Conservation (phyloP, 2,797 vertebrate genomes). For the Lepidocolaptes lacrymiger region DNA sequence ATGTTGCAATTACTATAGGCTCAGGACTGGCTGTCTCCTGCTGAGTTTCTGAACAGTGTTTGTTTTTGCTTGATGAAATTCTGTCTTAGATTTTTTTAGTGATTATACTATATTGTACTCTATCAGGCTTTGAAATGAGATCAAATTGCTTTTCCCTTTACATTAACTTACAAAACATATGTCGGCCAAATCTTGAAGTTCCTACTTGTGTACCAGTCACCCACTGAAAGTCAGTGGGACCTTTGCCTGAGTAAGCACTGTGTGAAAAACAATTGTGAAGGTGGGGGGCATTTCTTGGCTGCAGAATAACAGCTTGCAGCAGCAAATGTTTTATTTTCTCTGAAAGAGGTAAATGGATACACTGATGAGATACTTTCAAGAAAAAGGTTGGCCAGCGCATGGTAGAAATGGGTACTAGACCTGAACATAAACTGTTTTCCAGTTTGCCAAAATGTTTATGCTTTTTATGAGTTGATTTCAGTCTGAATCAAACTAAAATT, state of each 20-base stretch:
- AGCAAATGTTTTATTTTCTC: slow-evolving; percentile 1
- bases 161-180: slow-evolving; percentile 37
- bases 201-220: slow-evolving; percentile 31
- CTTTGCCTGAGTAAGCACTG: slow-evolving; percentile 34
- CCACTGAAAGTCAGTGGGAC: neutral
- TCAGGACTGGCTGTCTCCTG: slow-evolving; percentile 53
- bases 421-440: neutral
- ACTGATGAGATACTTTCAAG: neutral
- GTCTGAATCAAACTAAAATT: neutral
- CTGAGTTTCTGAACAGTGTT: slow-evolving; percentile 62
- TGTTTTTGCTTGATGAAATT: slow-evolving; percentile 70
- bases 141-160: slow-evolving; percentile 46
- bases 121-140: slow-evolving; percentile 69
- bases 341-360: neutral
- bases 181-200: slow-evolving; percentile 52
- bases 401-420: neutral
- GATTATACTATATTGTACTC: slow-evolving; percentile 57
- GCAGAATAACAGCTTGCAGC: neutral
- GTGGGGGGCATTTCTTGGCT: neutral
- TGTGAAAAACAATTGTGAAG: slow-evolving; percentile 4
- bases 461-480: neutral
- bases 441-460: neutral
- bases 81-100: slow-evolving; percentile 63
- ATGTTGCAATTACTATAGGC: slow-evolving; percentile 47
- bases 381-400: neutral